A percentile compares a stretch with the other conserved stretches of the same genome.
Conservation (phyloP, 1,140 invertebrate genomes). For the Thaumatotibia leucotreta region DNA sequence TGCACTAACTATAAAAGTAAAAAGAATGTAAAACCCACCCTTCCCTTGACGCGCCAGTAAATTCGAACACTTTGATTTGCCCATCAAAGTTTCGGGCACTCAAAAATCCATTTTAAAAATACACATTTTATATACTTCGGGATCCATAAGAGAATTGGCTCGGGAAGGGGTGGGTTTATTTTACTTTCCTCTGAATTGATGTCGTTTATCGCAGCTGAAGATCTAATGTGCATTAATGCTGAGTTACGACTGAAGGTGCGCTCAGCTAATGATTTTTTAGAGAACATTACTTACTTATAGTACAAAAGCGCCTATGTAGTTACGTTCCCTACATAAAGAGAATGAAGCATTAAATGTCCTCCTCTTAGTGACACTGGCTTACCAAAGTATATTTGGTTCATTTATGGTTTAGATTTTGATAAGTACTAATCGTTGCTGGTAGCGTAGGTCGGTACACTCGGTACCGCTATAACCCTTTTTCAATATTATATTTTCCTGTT, state of each 20-base stretch:
- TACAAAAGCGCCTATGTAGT: too few species aligned
- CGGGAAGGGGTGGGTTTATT: constrained; percentile 51
- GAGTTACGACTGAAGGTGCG: constrained; percentile 34
- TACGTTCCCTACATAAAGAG: too few species aligned
- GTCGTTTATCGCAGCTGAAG: constrained; percentile 39
- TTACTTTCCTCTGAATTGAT: constrained; percentile 30
- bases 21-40: constrained; percentile 64
- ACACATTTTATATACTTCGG: constrained; percentile 55
- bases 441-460: too few species aligned
- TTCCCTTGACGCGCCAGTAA: constrained; percentile 47
- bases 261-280: background rate
- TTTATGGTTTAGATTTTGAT: too few species aligned
- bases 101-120: constrained; percentile 77
- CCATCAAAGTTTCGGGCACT: constrained; percentile 74
- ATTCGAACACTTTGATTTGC: constrained; percentile 69
- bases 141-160: constrained; percentile 45
- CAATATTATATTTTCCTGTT: too few species aligned
- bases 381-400: too few species aligned
- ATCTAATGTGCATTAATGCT: constrained; percentile 39
- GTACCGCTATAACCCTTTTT: too few species aligned
- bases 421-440: too few species aligned
- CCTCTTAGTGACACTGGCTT: too few species aligned
- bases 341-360: too few species aligned
- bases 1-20: constrained; percentile 65
- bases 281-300: too few species aligned